Evolutionary conservation across 1,140 invertebrate genomes (phyloP).

Genomic region (Bombus difficillimus): DNA sequence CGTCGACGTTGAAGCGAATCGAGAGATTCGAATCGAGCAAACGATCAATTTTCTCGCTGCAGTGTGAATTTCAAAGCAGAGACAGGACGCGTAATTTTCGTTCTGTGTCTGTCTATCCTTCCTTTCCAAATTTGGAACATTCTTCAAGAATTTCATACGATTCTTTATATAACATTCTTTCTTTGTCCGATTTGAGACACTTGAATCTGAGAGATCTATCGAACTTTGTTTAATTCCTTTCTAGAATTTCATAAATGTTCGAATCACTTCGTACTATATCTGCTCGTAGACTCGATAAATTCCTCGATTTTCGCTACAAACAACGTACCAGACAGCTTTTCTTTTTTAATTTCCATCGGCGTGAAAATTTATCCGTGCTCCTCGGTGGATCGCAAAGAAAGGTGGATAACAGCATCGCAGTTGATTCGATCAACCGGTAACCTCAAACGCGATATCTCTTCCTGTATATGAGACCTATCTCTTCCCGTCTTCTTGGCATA

Average conservation of each 20-base stretch:
- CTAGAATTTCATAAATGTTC: neutral
- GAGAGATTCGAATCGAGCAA: neutral
- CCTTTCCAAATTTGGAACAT: neutral
- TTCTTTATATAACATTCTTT: no score
- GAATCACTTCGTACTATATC: neutral
- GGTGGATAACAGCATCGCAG: neutral
- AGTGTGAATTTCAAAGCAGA: neutral
- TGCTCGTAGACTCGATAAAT: neutral
- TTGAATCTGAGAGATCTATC: neutral
- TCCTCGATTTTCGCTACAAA: neutral
- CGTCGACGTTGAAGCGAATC: neutral
- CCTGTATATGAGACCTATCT: conserved; percentile 15
- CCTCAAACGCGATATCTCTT: conserved; percentile 15
- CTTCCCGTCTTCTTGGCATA: conserved; percentile 6
- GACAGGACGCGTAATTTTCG: neutral
- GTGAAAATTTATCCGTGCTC: neutral
- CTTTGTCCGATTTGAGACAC: neutral
- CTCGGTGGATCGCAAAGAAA: neutral
- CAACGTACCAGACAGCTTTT: no score
- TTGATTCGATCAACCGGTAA: neutral
- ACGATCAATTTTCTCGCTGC: neutral
- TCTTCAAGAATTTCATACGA: neutral
- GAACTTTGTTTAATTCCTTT: neutral
- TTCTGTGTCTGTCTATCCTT: neutral
- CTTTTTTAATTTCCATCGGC: conserved; percentile 17